Conservation (phyloP, 2,888 invertebrate genomes). For the Plagiodera versicolora region DNA sequence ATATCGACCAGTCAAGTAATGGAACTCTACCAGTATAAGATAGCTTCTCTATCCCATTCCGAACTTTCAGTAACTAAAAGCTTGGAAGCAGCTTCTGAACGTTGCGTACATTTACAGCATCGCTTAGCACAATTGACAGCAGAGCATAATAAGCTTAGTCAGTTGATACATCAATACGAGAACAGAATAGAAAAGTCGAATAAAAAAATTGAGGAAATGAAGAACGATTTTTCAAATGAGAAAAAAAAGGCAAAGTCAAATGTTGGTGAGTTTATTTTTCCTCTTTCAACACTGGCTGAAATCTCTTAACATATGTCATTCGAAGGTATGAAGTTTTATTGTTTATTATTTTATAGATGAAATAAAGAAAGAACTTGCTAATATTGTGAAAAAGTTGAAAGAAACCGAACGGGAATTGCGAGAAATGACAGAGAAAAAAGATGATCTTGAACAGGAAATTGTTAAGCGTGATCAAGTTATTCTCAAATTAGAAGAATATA, state of each 20-base stretch:
- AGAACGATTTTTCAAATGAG: constrained; percentile 15
- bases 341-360: constrained; percentile 32
- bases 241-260: constrained; percentile 17
- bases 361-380: constrained; percentile 40
- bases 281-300: too few relatives aligned
- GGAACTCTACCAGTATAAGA: constrained; percentile 73
- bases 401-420: constrained; percentile 28
- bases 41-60: constrained; percentile 60
- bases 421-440: constrained; percentile 33
- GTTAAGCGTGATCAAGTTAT: constrained; percentile 40
- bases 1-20: constrained; percentile 69
- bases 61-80: constrained; percentile 57
- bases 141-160: constrained; percentile 56
- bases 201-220: constrained; percentile 41
- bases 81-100: constrained; percentile 58
- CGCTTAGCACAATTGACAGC: constrained; percentile 56
- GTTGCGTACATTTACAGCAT: constrained; percentile 58
- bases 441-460: constrained; percentile 40
- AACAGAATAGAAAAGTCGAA: constrained; percentile 56
- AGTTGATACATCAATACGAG: constrained; percentile 57
- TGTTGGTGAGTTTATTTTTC: constrained; percentile 16
- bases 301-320: too few relatives aligned
- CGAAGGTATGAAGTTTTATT: too few relatives aligned
- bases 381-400: constrained; percentile 37
- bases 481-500: constrained; percentile 45